Percentiles rank a stretch among this genome's conserved stretches.
Conservation (phyloP, 2,113 vertebrate species). For the Chaenogobius annularis region DNA sequence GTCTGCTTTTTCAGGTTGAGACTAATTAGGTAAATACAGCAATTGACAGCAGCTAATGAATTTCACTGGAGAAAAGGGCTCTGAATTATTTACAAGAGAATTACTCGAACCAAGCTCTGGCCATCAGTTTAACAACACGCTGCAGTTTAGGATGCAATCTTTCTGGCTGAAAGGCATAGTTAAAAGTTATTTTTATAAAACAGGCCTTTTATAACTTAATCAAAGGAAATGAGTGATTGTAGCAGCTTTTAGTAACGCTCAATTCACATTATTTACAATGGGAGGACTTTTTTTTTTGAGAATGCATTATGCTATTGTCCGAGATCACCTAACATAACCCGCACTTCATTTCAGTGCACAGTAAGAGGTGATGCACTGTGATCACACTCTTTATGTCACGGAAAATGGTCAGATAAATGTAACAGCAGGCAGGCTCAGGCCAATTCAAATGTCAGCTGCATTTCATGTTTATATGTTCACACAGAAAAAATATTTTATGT, state of each 20-base stretch:
- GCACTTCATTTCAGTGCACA: constrained; percentile 1
- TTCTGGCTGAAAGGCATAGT: constrained; percentile 25
- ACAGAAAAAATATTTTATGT: no score
- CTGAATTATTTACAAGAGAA: constrained; percentile 59
- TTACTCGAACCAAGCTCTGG: constrained; percentile 41
- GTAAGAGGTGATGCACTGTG: neutral
- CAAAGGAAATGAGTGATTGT: constrained; percentile 15
- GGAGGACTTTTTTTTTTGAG: no score
- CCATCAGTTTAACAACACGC: constrained; percentile 34
- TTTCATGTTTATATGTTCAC: no score
- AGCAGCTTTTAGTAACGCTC: constrained; percentile 6
- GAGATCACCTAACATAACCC: neutral
- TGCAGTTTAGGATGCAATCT: constrained; percentile 18
- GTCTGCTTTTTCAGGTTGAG: constrained; percentile 39
- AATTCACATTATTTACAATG: neutral
- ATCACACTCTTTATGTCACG: neutral
- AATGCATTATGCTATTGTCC: constrained; percentile 1
- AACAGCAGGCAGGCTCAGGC: constrained; percentile 3
- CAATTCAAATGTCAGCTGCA: neutral
- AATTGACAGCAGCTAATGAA: constrained; percentile 57
- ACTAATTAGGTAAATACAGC: constrained; percentile 56
- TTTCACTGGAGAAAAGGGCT: constrained; percentile 45
- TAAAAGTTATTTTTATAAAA: constrained; percentile 35
- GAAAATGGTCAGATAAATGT: constrained; percentile 2
- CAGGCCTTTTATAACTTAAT: constrained; percentile 15